Base-by-base conservation (phyloP, 2,113 vertebrate genomes). In the Apodemus speciosus region DNA sequence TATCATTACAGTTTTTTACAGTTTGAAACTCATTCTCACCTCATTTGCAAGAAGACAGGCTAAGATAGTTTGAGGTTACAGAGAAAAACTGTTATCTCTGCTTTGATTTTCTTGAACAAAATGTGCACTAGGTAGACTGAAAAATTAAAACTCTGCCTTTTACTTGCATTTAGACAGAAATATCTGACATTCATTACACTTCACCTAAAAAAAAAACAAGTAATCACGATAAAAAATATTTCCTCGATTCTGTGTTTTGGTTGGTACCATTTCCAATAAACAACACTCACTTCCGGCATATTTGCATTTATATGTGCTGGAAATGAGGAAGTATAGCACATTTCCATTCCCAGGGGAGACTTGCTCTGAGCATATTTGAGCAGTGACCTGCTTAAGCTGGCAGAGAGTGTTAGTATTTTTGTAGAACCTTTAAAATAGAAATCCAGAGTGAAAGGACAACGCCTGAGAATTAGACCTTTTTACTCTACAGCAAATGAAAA, bases 351-450 rank as follows among this genome's bases (percentile, higher is more conserved):
- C 97, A 75, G 92, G 97, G 95, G 97, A 98, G 88, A 56, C 89
- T 95, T 95, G 85, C 95, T 97, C 97, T 97, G 96, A 98, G 92
- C 95, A 98, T 95, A 97, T 98, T 96, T 98, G 80, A 98, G 93
- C 94, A 97, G 88, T 98, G 97, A 98, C 98, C 95, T 97, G 96
- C 92, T 98, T 98, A 98, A 97, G 90, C 94, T 98, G 96, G 93
- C 96, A 98, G 85, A 32, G 93, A 97, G 80, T 95, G 97, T 98
- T 98, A 97, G 93, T 97, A 97, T 96, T 98, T 98, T 96, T 96
- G 94, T 71, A 96, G 93, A 60, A 94, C 97, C 96, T 97, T 97
- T 97, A 97, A 97, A 98, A 96, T n/a, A 93, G 87, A 98, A 95
- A 97, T 96, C 53, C 6, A 60, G 87, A 98, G 32, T 90, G 93